Conservation (phyloP, 1,140 invertebrate genomes). For the Phortica variegata region DNA sequence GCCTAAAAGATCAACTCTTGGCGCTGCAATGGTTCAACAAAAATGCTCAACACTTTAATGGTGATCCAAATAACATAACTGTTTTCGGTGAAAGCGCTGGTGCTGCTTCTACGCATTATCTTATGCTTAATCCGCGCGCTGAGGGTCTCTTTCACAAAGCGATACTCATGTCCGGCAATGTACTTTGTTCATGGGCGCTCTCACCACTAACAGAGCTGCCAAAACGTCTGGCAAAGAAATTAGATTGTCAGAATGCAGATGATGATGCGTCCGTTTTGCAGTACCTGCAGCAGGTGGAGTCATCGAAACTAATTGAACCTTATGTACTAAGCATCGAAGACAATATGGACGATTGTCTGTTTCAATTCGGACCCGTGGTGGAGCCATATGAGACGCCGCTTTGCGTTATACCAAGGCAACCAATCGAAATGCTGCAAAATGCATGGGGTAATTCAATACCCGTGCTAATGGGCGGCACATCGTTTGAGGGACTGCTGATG, state of each 20-base stretch:
- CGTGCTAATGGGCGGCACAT: slow-evolving; percentile 57
- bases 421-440: slow-evolving; percentile 22
- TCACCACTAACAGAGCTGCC: slow-evolving; percentile 25
- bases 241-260: slow-evolving; percentile 29
- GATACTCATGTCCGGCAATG: slow-evolving; percentile 60
- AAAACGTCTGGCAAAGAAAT: slow-evolving; percentile 26
- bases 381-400: slow-evolving; percentile 37
- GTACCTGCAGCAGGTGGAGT: slow-evolving; percentile 30
- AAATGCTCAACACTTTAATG: slow-evolving; percentile 49
- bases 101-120: slow-evolving; percentile 55
- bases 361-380: slow-evolving; percentile 42
- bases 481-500: slow-evolving; percentile 46
- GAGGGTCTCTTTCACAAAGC: slow-evolving; percentile 59
- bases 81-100: slow-evolving; percentile 55
- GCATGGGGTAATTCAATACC: slow-evolving; percentile 57
- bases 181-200: slow-evolving; percentile 58
- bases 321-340: slow-evolving; percentile 35
- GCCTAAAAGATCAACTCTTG: slow-evolving; percentile 60
- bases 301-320: slow-evolving; percentile 26
- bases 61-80: slow-evolving; percentile 44
- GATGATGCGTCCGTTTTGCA: slow-evolving; percentile 31
- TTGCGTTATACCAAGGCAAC: slow-evolving; percentile 30
- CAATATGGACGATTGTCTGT: slow-evolving; percentile 38
- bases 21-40: slow-evolving; percentile 50
- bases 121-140: slow-evolving; percentile 60